Evolutionary conservation across 2,888 invertebrate species (phyloP).

Genomic region (Mythimna lalbum): DNA sequence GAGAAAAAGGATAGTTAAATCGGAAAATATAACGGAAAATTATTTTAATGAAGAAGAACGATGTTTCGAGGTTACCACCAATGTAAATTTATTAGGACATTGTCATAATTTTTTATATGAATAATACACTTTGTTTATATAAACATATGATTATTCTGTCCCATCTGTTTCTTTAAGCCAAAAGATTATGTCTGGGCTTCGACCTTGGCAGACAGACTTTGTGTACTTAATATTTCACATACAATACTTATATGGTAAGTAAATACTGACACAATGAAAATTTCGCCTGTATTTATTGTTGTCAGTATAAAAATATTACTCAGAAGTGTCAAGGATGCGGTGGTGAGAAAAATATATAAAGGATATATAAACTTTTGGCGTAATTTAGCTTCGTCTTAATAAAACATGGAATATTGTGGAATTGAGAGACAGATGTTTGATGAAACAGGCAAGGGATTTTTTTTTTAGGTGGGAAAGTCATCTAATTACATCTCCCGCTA

Average conservation of each 20-base stretch:
- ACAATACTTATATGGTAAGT: slow-evolving; percentile 60
- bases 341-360: slow-evolving; percentile 9
- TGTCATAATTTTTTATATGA: slow-evolving; percentile 40
- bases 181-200: slow-evolving; percentile 46
- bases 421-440: not conserved
- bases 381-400: slow-evolving; percentile 27
- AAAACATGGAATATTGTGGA: not conserved
- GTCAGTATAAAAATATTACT: slow-evolving; percentile 60
- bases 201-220: slow-evolving; percentile 49
- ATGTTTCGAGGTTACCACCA: slow-evolving; percentile 9
- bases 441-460: not conserved
- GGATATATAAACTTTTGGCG: slow-evolving; percentile 11
- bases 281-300: slow-evolving; percentile 69
- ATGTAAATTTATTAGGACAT: slow-evolving; percentile 13
- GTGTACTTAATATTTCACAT: slow-evolving; percentile 60
- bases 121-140: slow-evolving; percentile 49
- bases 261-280: slow-evolving; percentile 65
- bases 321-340: slow-evolving; percentile 64
- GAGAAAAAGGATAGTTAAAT: not conserved
- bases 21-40: slow-evolving; percentile 1
- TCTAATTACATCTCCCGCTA: too few species aligned
- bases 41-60: slow-evolving; percentile 1
- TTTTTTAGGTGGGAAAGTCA: too few species aligned
- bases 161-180: slow-evolving; percentile 51
- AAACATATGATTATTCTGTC: slow-evolving; percentile 48